phyloP scores from a whole-genome alignment of 30 jellyfish, hydroid and myxozoan species.

The Hydractinia symbiolongicarpus region DNA sequence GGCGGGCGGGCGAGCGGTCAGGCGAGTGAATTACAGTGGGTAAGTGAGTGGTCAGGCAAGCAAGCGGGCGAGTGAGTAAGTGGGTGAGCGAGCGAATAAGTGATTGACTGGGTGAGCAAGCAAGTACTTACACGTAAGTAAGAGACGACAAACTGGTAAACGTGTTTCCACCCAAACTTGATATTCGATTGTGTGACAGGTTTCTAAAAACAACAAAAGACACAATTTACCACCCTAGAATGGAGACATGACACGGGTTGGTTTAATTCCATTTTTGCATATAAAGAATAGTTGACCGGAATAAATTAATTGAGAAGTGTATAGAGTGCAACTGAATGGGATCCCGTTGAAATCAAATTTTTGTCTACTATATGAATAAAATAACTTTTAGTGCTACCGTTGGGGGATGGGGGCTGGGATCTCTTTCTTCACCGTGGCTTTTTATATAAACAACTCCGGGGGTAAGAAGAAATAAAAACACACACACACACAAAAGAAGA shows the following conservation, averaged over 20 bases:
- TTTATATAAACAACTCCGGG: not conserved
- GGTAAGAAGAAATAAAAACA: not conserved
- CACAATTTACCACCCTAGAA: too few species aligned
- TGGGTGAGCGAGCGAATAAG: too few species aligned
- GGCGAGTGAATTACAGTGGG: too few species aligned
- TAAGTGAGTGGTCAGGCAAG: too few species aligned
- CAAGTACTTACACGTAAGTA: not conserved
- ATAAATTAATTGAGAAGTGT: not conserved
- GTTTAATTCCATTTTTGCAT: not conserved
- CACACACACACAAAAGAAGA: not conserved
- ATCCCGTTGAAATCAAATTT: too few species aligned
- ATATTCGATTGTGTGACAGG: not conserved
- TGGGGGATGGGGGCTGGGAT: too few species aligned
- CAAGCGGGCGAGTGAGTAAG: too few species aligned
- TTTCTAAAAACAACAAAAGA: not conserved
- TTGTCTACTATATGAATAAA: too few species aligned
- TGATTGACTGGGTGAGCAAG: too few species aligned
- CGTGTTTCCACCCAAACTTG: not conserved
- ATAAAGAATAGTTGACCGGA: too few species aligned
- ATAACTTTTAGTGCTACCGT: too few species aligned
- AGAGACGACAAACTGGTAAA: not conserved
- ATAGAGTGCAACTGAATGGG: not conserved
- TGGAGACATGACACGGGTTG: not conserved
- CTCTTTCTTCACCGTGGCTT: not conserved
- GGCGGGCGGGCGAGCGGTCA: too few species aligned